phyloP scores from a whole-genome alignment of 2,888 invertebrate species.

The Subacronicta megacephala region DNA sequence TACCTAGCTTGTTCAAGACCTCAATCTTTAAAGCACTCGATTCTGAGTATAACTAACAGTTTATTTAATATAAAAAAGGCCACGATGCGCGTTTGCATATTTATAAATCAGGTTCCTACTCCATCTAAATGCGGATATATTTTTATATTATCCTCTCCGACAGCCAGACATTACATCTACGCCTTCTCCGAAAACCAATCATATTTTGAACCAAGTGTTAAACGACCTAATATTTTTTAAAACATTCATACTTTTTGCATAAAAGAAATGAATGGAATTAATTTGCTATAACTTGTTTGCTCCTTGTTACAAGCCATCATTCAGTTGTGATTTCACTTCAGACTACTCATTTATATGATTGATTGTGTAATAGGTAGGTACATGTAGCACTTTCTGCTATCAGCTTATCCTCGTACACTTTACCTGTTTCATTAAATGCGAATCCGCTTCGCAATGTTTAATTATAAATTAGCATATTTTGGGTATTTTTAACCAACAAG shows the following conservation, averaged over 20 bases:
- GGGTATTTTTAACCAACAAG: conserved; percentile 13
- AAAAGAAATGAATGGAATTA: conserved; percentile 13
- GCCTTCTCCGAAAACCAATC: conserved; percentile 42
- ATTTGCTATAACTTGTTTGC: conserved; percentile 31
- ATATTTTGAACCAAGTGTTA: conserved; percentile 4
- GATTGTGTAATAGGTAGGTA: conserved; percentile 67
- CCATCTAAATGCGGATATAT: not conserved
- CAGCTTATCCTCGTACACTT: conserved; percentile 41
- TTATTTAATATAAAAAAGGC: conserved; percentile 5
- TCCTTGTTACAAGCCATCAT: conserved; percentile 49
- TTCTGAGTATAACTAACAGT: conserved; percentile 5
- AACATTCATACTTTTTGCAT: conserved; percentile 12
- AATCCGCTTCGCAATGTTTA: conserved; percentile 32
- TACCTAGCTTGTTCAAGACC: conserved; percentile 27
- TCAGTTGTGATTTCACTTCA: conserved; percentile 58
- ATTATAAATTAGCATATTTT: conserved; percentile 23
- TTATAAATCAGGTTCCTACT: not conserved
- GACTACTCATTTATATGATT: conserved; percentile 39
- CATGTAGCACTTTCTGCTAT: conserved; percentile 60
- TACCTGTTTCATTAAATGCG: conserved; percentile 59
- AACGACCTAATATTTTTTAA: conserved; percentile 14
- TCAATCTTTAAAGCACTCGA: conserved; percentile 21
- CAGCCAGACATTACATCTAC: conserved; percentile 4
- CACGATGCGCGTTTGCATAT: conserved; percentile 5
- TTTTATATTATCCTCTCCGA: conserved; percentile 6